A percentile compares a stretch with the other conserved stretches of the same genome.
These are phyloP conservation scores for Taxidea taxus DNA, from an alignment of 2,113 vertebrate genomes.

Conservation along the genomic window DNA sequence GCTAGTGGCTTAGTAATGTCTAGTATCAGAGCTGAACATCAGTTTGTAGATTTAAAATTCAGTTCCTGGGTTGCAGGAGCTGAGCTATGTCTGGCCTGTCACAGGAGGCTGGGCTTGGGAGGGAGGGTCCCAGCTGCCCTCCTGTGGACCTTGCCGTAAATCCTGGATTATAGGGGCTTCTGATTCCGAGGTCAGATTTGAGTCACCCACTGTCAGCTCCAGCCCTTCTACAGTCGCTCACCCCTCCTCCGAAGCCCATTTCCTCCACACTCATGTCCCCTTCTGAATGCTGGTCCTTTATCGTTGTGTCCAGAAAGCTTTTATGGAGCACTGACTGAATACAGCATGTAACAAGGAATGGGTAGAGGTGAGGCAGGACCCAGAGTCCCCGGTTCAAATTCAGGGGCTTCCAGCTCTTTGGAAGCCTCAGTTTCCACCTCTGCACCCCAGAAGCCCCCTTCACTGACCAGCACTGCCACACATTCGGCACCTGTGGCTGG, in stretches of 20 bases:
- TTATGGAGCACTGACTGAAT: background rate
- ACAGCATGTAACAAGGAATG: rapidly evolving
- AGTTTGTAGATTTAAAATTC: background rate
- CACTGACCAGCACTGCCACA: rapidly evolving
- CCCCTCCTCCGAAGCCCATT: background rate
- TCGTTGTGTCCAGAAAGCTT: background rate
- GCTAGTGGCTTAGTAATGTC: too few species aligned
- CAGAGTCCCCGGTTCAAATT: too few species aligned
- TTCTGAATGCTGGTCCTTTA: background rate
- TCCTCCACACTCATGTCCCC: background rate
- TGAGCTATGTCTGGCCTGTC: background rate
- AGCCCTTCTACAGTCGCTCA: rapidly evolving
- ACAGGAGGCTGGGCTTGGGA: background rate
- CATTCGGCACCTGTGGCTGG: too few species aligned
- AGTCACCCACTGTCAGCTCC: rapidly evolving
- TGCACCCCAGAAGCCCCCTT: rapidly evolving
- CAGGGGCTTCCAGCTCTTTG: rapidly evolving
- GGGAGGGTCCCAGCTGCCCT: background rate
- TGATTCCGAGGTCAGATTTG: rapidly evolving
- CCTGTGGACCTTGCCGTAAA: background rate
- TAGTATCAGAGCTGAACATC: rapidly evolving
- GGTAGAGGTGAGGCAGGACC: background rate
- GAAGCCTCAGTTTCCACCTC: background rate
- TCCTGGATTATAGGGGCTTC: background rate
- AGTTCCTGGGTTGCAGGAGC: rapidly evolving